A percentile compares a stretch with the other conserved stretches of the same genome.
phyloP scores from a whole-genome alignment of 2,113 vertebrate species.

The Cathartes aura region DNA sequence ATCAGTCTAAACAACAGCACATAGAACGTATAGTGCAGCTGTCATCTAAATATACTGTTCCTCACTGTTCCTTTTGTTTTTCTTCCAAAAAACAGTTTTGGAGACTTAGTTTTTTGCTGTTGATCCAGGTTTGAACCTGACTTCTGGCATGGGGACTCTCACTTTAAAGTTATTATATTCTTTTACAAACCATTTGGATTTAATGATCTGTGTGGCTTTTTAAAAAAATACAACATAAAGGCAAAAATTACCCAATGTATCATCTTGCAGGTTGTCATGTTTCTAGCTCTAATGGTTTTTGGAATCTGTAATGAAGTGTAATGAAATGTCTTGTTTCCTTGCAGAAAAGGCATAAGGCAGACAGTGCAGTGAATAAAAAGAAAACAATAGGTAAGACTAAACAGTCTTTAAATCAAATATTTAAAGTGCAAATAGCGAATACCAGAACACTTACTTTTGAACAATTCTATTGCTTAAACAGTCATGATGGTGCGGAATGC shows the following conservation, averaged over 20 bases:
- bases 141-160: background rate
- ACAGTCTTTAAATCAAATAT: background rate
- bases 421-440: background rate
- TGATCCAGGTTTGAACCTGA: background rate
- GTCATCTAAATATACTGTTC: background rate
- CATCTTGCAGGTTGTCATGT: background rate
- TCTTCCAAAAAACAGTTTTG: background rate
- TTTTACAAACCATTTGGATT: background rate
- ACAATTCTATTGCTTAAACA: background rate
- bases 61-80: background rate
- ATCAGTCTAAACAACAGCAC: background rate
- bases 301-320: background rate
- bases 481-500: background rate
- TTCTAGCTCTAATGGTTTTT: background rate
- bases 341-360: constrained; percentile 97
- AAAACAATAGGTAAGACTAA: constrained; percentile 90
- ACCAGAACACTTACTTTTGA: background rate
- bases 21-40: background rate
- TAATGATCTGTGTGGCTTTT: background rate
- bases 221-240: background rate
- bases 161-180: background rate
- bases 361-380: constrained; percentile 97
- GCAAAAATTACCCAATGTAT: background rate
- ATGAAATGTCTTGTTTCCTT: constrained; percentile 52
- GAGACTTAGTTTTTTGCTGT: background rate